A percentile compares a stretch with the other conserved stretches of the same genome.
These are phyloP conservation scores for Tinea semifulvella DNA, from an alignment of 2,888 invertebrate species.

Conservation along the genomic window DNA sequence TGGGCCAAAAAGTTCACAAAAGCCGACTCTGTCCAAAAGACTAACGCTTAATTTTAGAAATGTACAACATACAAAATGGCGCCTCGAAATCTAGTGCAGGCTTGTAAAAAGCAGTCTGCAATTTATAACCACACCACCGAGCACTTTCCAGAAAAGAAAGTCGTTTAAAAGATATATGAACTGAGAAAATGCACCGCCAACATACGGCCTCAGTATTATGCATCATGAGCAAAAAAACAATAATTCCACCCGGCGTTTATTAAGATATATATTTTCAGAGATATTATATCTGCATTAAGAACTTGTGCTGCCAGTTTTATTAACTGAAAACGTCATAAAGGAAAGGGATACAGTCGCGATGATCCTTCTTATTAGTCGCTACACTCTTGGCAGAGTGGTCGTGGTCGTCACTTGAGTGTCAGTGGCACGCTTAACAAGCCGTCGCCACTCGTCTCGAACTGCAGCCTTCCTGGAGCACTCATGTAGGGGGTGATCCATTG, in stretches of 20 bases:
- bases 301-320: too few relatives aligned
- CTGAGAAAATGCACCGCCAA: slow-evolving; percentile 38
- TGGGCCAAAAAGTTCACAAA: neutral
- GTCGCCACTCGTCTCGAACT: too few relatives aligned
- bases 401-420: too few relatives aligned
- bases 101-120: slow-evolving; percentile 24
- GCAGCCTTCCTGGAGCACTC: too few relatives aligned
- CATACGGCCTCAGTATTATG: slow-evolving; percentile 30
- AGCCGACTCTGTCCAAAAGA: slow-evolving; percentile 1
- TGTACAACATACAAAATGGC: slow-evolving; percentile 15
- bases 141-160: slow-evolving; percentile 28
- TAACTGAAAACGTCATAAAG: too few relatives aligned
- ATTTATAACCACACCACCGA: slow-evolving; percentile 31
- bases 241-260: slow-evolving; percentile 8
- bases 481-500: too few relatives aligned
- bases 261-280: slow-evolving; percentile 12
- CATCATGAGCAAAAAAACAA: slow-evolving; percentile 23
- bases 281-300: slow-evolving; percentile 10
- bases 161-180: slow-evolving; percentile 47
- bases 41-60: slow-evolving; percentile 3
- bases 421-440: too few relatives aligned
- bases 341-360: too few relatives aligned
- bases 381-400: too few relatives aligned
- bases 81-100: slow-evolving; percentile 17
- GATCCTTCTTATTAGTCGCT: too few relatives aligned